A percentile compares a stretch with the other conserved stretches of the same genome.
Conservation (phyloP, 2,113 vertebrate species). For the Amphilophus citrinellus region DNA sequence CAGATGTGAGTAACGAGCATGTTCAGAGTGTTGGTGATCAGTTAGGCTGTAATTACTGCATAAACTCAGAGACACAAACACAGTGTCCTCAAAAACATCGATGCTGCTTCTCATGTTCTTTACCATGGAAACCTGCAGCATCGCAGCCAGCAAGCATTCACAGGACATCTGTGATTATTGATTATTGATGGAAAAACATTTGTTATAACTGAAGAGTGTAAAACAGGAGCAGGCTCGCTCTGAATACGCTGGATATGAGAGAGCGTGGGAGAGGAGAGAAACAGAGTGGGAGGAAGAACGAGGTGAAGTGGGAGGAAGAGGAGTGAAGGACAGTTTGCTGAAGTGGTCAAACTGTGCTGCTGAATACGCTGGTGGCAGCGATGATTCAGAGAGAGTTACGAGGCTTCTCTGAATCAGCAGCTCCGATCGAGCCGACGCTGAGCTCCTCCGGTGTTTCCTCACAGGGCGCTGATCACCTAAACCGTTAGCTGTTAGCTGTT, state of each 20-base stretch:
- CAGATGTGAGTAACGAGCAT: neutral
- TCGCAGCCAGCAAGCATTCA: neutral
- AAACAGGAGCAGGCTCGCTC: neutral
- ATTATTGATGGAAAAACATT: neutral
- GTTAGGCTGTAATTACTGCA: neutral
- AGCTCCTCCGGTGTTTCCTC: neutral
- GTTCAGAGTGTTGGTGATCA: neutral
- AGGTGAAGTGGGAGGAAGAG: constrained; percentile 38
- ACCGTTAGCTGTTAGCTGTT: neutral
- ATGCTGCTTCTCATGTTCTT: neutral
- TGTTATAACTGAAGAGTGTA: neutral
- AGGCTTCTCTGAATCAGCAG: constrained; percentile 7
- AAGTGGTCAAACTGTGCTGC: constrained; percentile 39
- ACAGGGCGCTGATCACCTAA: neutral
- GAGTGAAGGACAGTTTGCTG: constrained; percentile 46
- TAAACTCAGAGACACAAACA: neutral
- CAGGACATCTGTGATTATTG: accelerated
- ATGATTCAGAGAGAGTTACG: constrained; percentile 21
- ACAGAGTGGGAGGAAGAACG: constrained; percentile 39
- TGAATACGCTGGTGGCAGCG: constrained; percentile 15
- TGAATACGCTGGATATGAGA: neutral
- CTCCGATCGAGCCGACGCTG: neutral
- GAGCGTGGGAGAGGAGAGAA: constrained; percentile 12
- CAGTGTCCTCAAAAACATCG: neutral
- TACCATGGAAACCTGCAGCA: accelerated